phyloP scores from a whole-genome alignment of 2,113 vertebrate species.

The Hypocryptadius cinnamomeus region DNA sequence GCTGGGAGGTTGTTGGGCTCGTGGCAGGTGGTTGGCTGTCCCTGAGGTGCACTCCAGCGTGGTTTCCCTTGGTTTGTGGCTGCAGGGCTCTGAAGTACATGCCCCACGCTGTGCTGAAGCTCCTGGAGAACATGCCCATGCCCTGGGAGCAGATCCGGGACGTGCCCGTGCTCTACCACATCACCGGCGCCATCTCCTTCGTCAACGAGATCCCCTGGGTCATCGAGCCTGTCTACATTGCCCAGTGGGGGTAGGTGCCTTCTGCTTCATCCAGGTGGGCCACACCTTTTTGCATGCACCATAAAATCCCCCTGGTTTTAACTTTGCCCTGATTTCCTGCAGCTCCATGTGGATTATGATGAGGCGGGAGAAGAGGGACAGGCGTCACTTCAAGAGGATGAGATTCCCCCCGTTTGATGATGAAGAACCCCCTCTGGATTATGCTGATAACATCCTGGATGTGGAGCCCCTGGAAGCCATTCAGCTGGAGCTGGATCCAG shows the following conservation, averaged over 20 bases:
- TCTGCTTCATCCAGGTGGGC: neutral
- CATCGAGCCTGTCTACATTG: constrained; percentile 96
- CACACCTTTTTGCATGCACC: neutral
- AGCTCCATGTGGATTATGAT: constrained; percentile 99
- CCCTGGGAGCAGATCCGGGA: constrained; percentile 99
- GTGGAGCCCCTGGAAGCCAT: constrained; percentile 97
- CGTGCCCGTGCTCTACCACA: constrained; percentile 94
- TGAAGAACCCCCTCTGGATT: constrained; percentile 94
- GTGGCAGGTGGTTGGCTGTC: neutral
- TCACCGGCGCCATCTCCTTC: constrained; percentile 97
- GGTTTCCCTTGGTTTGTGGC: neutral
- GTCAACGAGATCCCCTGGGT: constrained; percentile 99
- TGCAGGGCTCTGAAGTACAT: constrained; percentile 95
- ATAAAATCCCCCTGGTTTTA: rapidly evolving
- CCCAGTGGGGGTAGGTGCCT: constrained; percentile 93
- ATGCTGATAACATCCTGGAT: constrained; percentile 97
- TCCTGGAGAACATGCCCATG: constrained; percentile 99
- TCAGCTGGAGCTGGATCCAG: constrained; percentile 92
- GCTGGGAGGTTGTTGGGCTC: neutral
- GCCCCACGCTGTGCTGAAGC: constrained; percentile 96
- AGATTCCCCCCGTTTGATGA: constrained; percentile 97
- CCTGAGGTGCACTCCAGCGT: neutral
- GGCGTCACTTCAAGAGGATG: constrained; percentile 98
- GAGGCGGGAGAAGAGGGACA: constrained; percentile 95
- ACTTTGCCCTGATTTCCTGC: neutral